These are phyloP conservation scores for Otocyon megalotis DNA, from an alignment of 2,113 vertebrate species.

Conservation along the genomic window DNA sequence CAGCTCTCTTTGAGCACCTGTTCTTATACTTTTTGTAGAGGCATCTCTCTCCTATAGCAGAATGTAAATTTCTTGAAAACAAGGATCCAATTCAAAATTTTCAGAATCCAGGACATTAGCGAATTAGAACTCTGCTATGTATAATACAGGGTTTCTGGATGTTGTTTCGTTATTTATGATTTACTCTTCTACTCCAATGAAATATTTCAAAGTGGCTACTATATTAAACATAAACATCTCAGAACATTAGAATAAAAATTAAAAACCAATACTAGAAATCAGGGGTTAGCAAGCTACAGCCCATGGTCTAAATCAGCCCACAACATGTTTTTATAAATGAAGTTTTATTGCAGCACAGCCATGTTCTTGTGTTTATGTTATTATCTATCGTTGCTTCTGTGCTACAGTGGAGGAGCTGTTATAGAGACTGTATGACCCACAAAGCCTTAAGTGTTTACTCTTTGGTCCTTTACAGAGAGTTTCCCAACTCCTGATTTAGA, in stretches of 20 bases:
- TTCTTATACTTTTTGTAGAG: neutral
- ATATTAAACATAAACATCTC: neutral
- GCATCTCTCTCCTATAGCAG: neutral
- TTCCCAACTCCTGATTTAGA: neutral
- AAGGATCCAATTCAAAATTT: neutral
- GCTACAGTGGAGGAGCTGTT: neutral
- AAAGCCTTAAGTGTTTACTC: slow-evolving; percentile 20
- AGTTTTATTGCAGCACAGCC: neutral
- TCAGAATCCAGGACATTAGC: neutral
- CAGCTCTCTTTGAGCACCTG: neutral
- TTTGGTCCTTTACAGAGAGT: neutral
- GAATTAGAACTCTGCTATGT: neutral
- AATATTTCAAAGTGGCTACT: neutral
- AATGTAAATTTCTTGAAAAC: neutral
- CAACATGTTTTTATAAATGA: neutral
- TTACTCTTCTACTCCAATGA: slow-evolving; percentile 12
- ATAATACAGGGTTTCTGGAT: neutral
- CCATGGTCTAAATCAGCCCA: neutral
- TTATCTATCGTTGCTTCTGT: neutral
- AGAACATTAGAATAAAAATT: neutral
- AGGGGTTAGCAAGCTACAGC: neutral
- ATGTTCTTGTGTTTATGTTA: neutral
- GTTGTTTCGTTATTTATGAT: slow-evolving; percentile 42
- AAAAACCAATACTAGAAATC: slow-evolving; percentile 1
- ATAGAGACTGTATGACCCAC: neutral